Base-by-base conservation (phyloP, 1,140 invertebrate genomes). In the Vanessa tameamea region DNA sequence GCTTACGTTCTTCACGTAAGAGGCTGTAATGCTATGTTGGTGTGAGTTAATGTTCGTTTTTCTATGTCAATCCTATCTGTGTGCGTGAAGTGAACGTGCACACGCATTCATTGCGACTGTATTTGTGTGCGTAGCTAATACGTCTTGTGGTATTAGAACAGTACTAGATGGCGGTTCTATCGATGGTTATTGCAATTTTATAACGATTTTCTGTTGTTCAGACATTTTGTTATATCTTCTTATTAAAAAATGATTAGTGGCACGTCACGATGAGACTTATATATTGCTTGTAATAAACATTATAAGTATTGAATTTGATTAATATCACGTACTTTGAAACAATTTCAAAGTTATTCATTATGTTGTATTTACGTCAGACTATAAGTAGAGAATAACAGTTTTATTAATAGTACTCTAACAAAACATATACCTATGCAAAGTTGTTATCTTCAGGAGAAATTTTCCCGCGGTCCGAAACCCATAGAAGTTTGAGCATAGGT, bases 1-100 rank as follows among this genome's bases (percentile, higher is more conserved):
- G 90, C 88, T 92, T 92, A 90, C 88, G 88, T 90, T 87, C 88
- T 85, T 91, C 88, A 90, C 90, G 89, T 91, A 92, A 91, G 89
- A 91, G 86, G 87, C 88, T 90, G 90, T 91, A 91, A 91, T 82
- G 80, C 75, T 82, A 76, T 72, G 80, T 74, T 78, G 76, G 89
- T 92, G 89, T 91, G 87, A 51, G 87, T 89, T 92, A 90, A 87
- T 89, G 89, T 78, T 90, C 82, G 85, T 91, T 91, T 91, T 91
- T 91, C 90, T 87, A 91, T 87, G 87, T 84, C 86, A 85, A 14
- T 59, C 48, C 26, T 65, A 16, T 47, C 59, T 73, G 77, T 84
- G 83, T 90, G 89, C 84, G 86, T 83, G 79, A 86, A 86, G 81
- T 85, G 80, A 87, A 87, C 83, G 85, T 83, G 79, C 77, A 81